A percentile compares a stretch with the other conserved stretches of the same genome.
Conservation (phyloP, 2,888 invertebrate genomes). For the Tinea semifulvella region DNA sequence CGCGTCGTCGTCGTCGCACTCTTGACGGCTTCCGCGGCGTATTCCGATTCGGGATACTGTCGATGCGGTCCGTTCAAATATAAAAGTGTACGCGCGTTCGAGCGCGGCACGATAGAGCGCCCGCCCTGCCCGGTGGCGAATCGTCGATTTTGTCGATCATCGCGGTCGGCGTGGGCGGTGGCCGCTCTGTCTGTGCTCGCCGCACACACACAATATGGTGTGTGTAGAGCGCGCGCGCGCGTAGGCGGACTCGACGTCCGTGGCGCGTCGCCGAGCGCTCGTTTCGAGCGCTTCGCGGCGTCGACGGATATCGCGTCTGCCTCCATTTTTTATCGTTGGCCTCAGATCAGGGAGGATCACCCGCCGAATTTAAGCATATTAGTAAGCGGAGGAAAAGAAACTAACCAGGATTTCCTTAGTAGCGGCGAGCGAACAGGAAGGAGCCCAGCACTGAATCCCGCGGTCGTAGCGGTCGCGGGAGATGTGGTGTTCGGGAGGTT, state of each 20-base stretch:
- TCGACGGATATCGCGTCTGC: constrained; percentile 25
- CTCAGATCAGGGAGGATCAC: constrained; percentile 51
- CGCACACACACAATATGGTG: too few species aligned
- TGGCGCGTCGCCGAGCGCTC: constrained; percentile 21
- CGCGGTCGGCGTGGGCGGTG: too few species aligned
- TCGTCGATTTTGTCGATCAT: too few species aligned
- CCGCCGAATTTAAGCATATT: constrained; percentile 72
- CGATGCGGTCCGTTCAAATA: too few species aligned
- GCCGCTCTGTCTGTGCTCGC: too few species aligned
- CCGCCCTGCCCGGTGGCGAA: too few species aligned
- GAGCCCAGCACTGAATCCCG: constrained; percentile 61
- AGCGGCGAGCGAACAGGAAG: constrained; percentile 70
- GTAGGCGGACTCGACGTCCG: too few species aligned
- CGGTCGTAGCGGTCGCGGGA: constrained; percentile 37
- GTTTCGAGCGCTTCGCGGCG: constrained; percentile 24
- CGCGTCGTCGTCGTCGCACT: not conserved
- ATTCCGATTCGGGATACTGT: too few species aligned
- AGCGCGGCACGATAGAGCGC: too few species aligned
- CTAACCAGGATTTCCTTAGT: constrained; percentile 70
- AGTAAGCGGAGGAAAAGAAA: constrained; percentile 78
- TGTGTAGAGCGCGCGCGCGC: too few species aligned
- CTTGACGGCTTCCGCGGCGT: not conserved
- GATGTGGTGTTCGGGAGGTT: constrained; percentile 65
- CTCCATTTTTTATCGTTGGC: constrained; percentile 31
- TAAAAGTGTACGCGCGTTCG: too few species aligned